Conservation (phyloP, 2,113 vertebrate species). For the Microtus pennsylvanicus region DNA sequence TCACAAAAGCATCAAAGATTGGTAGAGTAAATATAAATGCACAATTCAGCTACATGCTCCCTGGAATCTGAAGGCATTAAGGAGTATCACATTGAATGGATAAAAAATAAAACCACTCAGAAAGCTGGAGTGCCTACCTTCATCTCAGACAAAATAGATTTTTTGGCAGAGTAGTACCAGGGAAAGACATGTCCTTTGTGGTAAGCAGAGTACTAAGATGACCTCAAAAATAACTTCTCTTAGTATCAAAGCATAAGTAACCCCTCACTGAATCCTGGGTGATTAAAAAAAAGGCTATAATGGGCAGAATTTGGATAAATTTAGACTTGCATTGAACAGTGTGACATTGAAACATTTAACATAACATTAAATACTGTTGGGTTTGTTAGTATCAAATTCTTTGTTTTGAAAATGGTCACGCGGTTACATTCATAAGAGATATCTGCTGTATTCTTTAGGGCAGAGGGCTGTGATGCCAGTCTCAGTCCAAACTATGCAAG, state of each 20-base stretch:
- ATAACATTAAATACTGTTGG: conserved; percentile 13
- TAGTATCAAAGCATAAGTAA: neutral
- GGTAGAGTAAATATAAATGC: neutral
- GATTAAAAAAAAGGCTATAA: neutral
- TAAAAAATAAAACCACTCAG: neutral
- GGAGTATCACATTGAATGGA: neutral
- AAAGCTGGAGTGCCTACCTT: neutral
- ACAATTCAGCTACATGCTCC: neutral
- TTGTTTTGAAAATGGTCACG: neutral
- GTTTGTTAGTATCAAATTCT: conserved; percentile 13
- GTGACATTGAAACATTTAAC: neutral
- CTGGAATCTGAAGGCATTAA: neutral
- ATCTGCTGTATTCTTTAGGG: neutral
- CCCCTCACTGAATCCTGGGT: neutral
- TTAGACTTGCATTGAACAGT: neutral
- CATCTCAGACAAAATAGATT: neutral
- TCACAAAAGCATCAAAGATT: neutral
- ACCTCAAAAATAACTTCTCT: neutral
- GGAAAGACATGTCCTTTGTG: neutral
- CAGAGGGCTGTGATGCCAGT: neutral
- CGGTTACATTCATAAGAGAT: neutral
- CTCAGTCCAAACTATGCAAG: neutral
- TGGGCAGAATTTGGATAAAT: neutral
- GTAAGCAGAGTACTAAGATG: neutral
- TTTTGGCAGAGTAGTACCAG: neutral